Conservation (phyloP, 2,113 vertebrate species). For the Dinomys branickii region DNA sequence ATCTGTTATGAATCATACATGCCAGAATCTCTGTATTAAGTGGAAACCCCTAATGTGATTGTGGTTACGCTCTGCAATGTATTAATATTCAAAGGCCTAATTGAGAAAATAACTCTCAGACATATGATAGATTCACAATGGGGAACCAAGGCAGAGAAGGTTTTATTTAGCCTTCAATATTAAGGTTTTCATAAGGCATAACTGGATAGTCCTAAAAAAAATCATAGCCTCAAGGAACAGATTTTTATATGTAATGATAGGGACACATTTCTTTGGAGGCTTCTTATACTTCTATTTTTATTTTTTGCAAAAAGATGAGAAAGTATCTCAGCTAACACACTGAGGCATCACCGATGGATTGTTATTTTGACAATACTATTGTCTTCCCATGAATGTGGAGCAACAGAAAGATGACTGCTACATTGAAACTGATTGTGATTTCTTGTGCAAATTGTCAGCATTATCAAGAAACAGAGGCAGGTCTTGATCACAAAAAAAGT, state of each 20-base stretch:
- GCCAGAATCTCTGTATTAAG: slow-evolving; percentile 34
- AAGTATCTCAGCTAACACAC: not conserved
- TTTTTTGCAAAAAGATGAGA: not conserved
- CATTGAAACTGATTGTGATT: not conserved
- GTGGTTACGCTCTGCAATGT: slow-evolving; percentile 24
- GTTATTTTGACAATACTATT: not conserved
- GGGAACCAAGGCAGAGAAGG: slow-evolving; percentile 33
- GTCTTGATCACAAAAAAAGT: not conserved
- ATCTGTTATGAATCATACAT: not conserved
- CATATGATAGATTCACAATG: slow-evolving; percentile 21
- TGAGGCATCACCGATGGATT: not conserved
- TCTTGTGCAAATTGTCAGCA: not conserved
- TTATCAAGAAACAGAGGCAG: not conserved
- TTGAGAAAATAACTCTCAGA: slow-evolving; percentile 67
- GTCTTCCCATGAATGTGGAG: not conserved
- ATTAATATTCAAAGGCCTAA: slow-evolving; percentile 56
- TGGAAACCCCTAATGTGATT: not conserved
- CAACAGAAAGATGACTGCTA: not conserved
- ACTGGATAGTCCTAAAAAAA: not conserved
- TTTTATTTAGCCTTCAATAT: slow-evolving; percentile 39
- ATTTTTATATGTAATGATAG: not conserved
- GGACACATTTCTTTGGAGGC: not conserved
- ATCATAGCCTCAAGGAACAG: not conserved
- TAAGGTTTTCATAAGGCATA: not conserved
- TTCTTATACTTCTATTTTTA: not conserved